phyloP scores from a whole-genome alignment of 1,140 invertebrate species.

The Rhopalosiphum padi region DNA sequence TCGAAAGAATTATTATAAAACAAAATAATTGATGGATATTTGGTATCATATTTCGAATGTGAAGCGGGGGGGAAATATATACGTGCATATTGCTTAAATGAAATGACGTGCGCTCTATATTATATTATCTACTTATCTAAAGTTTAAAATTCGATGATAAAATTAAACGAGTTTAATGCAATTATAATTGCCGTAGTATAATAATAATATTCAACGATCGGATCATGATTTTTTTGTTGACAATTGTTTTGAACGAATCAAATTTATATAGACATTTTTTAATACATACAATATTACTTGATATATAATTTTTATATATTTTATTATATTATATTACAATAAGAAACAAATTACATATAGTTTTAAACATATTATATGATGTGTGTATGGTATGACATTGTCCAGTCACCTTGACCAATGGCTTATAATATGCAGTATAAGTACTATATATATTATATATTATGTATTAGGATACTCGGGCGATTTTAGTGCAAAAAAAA shows the following conservation, averaged over 20 bases:
- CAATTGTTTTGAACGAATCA: background rate
- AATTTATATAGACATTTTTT: background rate
- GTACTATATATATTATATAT: background rate
- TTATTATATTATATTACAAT: background rate
- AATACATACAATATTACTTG: background rate
- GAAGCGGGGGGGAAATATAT: too few species aligned
- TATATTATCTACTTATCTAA: background rate
- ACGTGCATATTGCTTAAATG: too few species aligned
- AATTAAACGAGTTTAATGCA: background rate
- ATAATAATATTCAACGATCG: background rate
- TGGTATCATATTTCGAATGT: background rate
- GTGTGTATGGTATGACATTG: background rate
- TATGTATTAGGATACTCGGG: background rate
- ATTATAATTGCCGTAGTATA: background rate
- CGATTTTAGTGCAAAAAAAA: background rate
- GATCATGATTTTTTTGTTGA: background rate
- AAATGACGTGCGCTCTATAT: background rate
- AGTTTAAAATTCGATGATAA: slow-evolving; percentile 8
- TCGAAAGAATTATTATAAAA: background rate
- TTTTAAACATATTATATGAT: background rate
- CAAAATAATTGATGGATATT: background rate
- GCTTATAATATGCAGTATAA: background rate
- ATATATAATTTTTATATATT: background rate
- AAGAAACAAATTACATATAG: background rate
- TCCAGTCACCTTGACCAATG: slow-evolving; percentile 19